Base-by-base conservation (phyloP, 2,888 invertebrate species). In the Amphipoea oculea region DNA sequence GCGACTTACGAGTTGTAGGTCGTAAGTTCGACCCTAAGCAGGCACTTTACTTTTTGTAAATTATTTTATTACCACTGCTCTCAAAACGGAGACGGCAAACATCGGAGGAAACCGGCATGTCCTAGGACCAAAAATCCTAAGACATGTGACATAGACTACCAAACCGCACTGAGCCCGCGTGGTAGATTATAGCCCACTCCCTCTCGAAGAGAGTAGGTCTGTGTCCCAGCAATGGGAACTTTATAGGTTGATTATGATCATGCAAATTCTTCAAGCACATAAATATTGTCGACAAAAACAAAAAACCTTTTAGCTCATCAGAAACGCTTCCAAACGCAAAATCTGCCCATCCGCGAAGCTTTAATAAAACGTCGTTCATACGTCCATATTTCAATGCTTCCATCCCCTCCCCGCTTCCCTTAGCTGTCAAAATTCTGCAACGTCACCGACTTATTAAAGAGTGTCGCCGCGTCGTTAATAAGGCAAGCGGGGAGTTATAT, bases 371-470 rank as follows among this genome's bases (percentile, higher is more conserved):
- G 74, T 85, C 83, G 66, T 85, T 78, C 89, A 84, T 67, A 85
- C 82, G 79, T 89, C 83, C 78, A 88, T 87, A 84, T 87, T 81
- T 82, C 87, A 89, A 89, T 83, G 71, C 57, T 71, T 68, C 20
- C 68, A 7, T 9, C 2, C 62, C n/a, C 60, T 4, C n/a, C 48
- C 17, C 23, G 1, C 4, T 5, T 45, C 70, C 60, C 73, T 67
- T 62, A 40, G 76, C 78, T 85, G 90, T 87, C 90, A 87, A 86
- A 87, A 85, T 90, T 89, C 78, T 86, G 87, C 88, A 86, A 78
- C 84, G 84, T 86, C 82, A 86, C 57, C 63, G 73, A 83, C 85
- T 90, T 91, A 91, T 91, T 91, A 91, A 89, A 89, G 84, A 84
- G 81, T 86, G 86, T 85, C 87, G 82, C 75, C 78, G 66, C 76